Percentiles rank a stretch among this genome's conserved stretches.
Conservation (phyloP, 2,797 vertebrate genomes). For the Amniataba percoides region DNA sequence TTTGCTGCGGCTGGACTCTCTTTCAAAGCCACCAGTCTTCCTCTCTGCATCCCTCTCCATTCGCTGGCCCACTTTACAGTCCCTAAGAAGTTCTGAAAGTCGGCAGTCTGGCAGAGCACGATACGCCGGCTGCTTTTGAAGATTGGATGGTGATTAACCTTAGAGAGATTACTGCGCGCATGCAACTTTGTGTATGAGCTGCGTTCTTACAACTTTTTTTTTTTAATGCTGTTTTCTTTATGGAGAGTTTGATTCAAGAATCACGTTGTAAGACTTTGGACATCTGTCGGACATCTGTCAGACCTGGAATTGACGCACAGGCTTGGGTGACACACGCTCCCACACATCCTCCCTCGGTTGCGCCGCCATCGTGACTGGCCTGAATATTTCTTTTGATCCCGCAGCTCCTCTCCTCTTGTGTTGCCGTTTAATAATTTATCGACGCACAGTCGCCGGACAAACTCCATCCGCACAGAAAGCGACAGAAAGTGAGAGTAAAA, state of each 20-base stretch:
- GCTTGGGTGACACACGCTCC: slow-evolving; percentile 42
- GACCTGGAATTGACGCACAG: slow-evolving; percentile 48
- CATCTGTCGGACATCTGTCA: slow-evolving; percentile 65
- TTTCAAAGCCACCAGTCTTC: slow-evolving; percentile 72
- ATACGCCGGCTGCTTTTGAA: slow-evolving; percentile 77
- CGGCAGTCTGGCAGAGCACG: slow-evolving; percentile 73
- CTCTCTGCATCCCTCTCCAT: slow-evolving; percentile 51
- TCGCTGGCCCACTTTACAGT: slow-evolving; percentile 78
- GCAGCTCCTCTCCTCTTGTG: slow-evolving; percentile 50
- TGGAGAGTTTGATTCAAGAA: slow-evolving; percentile 13
- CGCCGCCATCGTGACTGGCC: slow-evolving; percentile 57
- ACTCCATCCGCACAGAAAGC: slow-evolving; percentile 58
- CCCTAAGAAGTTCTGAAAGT: slow-evolving; percentile 81
- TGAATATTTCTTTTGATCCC: slow-evolving; percentile 79
- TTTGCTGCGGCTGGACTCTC: slow-evolving; percentile 64
- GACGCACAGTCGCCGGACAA: slow-evolving; percentile 62
- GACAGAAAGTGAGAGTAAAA: slow-evolving; percentile 65
- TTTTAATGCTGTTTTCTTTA: background rate
- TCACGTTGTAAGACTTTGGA: slow-evolving; percentile 21
- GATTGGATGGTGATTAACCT: slow-evolving; percentile 78
- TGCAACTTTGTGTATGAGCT: slow-evolving; percentile 41
- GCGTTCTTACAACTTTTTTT: slow-evolving; percentile 40
- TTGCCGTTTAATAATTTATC: slow-evolving; percentile 78
- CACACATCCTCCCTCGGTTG: slow-evolving; percentile 43
- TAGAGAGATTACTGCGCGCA: slow-evolving; percentile 58